Conservation (phyloP, 2,113 vertebrate genomes). For the Scortum barcoo region DNA sequence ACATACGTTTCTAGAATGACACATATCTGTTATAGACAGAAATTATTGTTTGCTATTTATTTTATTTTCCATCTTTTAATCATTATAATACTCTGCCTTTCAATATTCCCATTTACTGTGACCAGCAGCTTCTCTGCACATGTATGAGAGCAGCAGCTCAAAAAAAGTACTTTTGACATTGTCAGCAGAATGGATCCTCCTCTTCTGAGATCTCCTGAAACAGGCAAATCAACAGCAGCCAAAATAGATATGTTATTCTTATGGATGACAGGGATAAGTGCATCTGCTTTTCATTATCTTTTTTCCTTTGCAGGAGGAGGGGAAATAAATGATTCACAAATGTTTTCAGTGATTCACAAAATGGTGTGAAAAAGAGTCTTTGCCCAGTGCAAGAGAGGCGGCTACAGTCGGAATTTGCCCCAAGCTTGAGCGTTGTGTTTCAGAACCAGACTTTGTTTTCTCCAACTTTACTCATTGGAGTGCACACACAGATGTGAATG, state of each 20-base stretch:
- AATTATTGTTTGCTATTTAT: not conserved
- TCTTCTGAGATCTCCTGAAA: not conserved
- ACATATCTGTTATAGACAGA: not conserved
- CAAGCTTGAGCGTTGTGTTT: not conserved
- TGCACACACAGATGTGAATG: not conserved
- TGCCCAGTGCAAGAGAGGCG: not conserved
- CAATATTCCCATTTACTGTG: not conserved
- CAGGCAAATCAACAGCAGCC: not conserved
- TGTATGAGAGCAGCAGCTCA: not conserved
- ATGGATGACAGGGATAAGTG: conserved; percentile 3
- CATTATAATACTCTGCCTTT: not conserved
- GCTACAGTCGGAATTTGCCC: not conserved
- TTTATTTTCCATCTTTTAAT: not conserved
- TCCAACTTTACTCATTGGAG: not conserved
- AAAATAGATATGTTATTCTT: conserved; percentile 5
- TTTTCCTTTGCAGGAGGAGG: not conserved
- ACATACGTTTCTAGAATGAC: too few species aligned
- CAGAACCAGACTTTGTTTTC: not conserved
- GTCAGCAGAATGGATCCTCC: not conserved
- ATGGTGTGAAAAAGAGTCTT: not conserved
- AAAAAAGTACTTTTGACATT: not conserved
- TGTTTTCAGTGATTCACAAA: conserved; percentile 4
- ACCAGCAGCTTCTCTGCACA: not conserved
- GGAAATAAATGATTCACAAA: conserved; percentile 1
- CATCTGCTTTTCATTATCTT: conserved; percentile 12